Conservation (phyloP, 2,113 vertebrate genomes). For the Aldabrachelys gigantea region DNA sequence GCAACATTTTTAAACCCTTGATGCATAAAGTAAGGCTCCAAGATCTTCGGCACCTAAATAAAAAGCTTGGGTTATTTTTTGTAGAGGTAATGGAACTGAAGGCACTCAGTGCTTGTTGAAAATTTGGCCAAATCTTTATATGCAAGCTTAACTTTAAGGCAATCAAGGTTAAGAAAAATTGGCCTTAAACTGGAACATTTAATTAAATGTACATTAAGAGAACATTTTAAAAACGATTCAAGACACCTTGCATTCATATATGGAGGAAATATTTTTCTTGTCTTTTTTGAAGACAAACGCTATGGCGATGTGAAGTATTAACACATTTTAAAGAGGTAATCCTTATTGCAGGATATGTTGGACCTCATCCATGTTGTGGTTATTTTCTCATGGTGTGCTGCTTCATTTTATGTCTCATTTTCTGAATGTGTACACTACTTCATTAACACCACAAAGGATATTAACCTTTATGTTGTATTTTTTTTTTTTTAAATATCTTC, state of each 20-base stretch:
- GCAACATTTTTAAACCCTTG: neutral
- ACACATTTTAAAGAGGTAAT: slow-evolving; percentile 30
- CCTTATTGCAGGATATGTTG: slow-evolving; percentile 9
- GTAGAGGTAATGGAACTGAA: neutral
- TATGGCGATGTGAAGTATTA: neutral
- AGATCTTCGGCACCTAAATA: neutral
- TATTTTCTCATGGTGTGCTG: slow-evolving; percentile 32
- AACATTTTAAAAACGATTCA: neutral
- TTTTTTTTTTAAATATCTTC: slow-evolving; percentile 82
- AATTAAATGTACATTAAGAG: neutral
- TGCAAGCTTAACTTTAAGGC: neutral
- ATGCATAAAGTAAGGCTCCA: neutral
- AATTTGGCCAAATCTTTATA: accelerated
- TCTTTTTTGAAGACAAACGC: neutral
- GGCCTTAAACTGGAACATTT: neutral
- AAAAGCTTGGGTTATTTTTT: neutral
- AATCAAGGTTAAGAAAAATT: neutral
- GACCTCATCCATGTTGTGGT: slow-evolving; percentile 35
- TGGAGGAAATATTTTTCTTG: neutral
- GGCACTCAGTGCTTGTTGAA: neutral
- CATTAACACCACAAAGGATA: slow-evolving; percentile 70
- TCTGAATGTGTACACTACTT: slow-evolving; percentile 50
- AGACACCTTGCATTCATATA: neutral
- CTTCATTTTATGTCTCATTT: slow-evolving; percentile 59
- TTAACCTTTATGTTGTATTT: slow-evolving; percentile 83